A percentile compares a stretch with the other conserved stretches of the same genome.
These are phyloP conservation scores for Pheosia tremula DNA, from an alignment of 2,888 invertebrate species.

Conservation along the genomic window DNA sequence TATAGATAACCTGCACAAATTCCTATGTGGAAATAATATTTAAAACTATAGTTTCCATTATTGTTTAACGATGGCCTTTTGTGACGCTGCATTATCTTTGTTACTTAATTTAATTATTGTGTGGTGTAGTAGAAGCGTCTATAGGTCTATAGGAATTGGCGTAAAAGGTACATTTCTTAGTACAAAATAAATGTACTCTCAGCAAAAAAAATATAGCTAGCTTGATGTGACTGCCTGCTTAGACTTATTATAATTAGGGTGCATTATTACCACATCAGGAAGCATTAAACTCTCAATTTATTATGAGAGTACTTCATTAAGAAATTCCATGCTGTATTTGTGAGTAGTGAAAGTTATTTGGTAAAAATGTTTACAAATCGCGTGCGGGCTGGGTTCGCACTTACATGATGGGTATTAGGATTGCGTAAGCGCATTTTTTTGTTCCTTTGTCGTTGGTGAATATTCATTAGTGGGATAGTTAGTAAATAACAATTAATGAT, in stretches of 20 bases:
- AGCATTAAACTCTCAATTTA: not conserved
- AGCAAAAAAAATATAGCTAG: not conserved
- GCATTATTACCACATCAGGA: not conserved
- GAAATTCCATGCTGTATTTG: constrained; percentile 3
- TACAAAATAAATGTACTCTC: not conserved
- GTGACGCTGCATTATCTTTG: too few species aligned
- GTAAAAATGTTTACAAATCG: not conserved
- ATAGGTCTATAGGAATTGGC: not conserved
- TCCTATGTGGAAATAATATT: not conserved
- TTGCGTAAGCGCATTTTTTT: not conserved
- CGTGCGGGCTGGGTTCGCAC: not conserved
- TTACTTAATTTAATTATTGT: too few species aligned
- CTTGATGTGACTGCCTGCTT: not conserved
- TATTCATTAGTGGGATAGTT: not conserved
- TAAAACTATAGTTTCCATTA: too few species aligned
- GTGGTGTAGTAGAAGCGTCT: too few species aligned
- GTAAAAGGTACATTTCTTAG: not conserved
- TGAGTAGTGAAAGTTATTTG: not conserved
- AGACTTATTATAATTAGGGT: not conserved
- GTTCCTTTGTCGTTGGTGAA: not conserved
- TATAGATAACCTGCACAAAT: not conserved
- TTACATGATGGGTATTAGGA: not conserved
- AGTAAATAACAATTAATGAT: not conserved
- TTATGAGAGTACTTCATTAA: not conserved
- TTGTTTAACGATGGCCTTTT: too few species aligned